Percentiles rank a stretch among this genome's conserved stretches.
These are phyloP conservation scores for Caradrina kadenii DNA, from an alignment of 2,888 invertebrate genomes.

Conservation along the genomic window DNA sequence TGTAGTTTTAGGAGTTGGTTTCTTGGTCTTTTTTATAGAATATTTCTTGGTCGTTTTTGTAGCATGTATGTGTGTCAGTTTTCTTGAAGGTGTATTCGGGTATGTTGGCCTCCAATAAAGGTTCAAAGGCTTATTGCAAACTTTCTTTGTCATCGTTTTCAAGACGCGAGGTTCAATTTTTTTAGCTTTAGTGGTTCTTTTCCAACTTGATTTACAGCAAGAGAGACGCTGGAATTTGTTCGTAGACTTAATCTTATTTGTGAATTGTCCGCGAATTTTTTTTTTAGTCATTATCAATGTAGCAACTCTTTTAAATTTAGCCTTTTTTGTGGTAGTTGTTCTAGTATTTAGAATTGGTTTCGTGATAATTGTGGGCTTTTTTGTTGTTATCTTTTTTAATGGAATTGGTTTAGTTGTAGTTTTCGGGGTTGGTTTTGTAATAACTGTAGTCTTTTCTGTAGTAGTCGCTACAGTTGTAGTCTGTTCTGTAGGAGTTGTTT, in stretches of 20 bases:
- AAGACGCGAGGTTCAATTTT: neutral
- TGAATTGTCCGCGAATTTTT: neutral
- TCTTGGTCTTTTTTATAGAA: neutral
- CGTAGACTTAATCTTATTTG: neutral
- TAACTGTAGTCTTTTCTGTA: neutral
- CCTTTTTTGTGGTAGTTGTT: too few relatives aligned
- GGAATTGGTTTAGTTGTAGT: neutral
- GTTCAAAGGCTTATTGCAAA: slow-evolving; percentile 1
- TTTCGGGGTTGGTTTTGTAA: neutral
- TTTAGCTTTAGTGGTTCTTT: neutral
- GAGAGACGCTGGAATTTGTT: neutral
- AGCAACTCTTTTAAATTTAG: neutral
- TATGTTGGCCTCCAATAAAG: neutral
- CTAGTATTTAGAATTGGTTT: too few relatives aligned
- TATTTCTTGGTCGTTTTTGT: neutral
- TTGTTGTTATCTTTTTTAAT: too few relatives aligned
- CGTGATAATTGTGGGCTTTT: too few relatives aligned
- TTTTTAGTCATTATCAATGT: neutral
- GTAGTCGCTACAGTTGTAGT: neutral
- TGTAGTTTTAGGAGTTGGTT: neutral
- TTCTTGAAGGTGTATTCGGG: neutral
- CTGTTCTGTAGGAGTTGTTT: neutral
- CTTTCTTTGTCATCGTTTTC: neutral
- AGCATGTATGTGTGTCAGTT: neutral
- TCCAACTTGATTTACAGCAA: slow-evolving; percentile 14